A percentile compares a stretch with the other conserved stretches of the same genome.
Conservation (phyloP, 23 tunicate species). For the Aplidium turbinatum region DNA sequence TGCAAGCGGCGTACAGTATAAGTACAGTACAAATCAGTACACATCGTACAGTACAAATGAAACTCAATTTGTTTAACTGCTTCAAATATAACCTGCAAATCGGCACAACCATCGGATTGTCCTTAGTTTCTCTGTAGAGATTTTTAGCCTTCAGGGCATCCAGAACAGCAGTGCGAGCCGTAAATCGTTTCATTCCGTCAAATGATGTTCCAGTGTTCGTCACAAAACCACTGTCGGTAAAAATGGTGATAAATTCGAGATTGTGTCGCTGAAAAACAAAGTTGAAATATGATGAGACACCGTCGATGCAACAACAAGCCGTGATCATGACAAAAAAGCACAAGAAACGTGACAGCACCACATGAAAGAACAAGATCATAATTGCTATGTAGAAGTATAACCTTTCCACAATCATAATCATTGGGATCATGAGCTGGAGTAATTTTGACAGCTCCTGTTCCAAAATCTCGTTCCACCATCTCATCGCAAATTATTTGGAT, state of each 20-base stretch:
- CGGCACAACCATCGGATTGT: slow-evolving; percentile 98
- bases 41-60: too few species aligned
- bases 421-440: slow-evolving; percentile 98
- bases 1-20: too few species aligned
- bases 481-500: slow-evolving; percentile 88
- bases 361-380: too few species aligned
- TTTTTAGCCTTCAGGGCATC: slow-evolving; percentile 75
- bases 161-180: slow-evolving; percentile 76
- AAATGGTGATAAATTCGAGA: slow-evolving; percentile 64
- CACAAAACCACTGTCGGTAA: slow-evolving; percentile 79
- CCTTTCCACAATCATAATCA: slow-evolving; percentile 97
- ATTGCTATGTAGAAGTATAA: slow-evolving; percentile 15
- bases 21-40: too few species aligned
- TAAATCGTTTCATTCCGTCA: slow-evolving; percentile 97
- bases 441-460: slow-evolving; percentile 98
- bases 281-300: too few species aligned
- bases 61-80: background rate
- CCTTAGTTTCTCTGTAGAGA: slow-evolving; percentile 75
- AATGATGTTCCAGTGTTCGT: slow-evolving; percentile 75
- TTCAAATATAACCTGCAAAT: slow-evolving; percentile 61
- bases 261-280: slow-evolving; percentile 62
- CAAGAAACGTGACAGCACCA: too few species aligned
- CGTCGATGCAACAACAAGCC: too few species aligned
- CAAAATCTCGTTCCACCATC: slow-evolving; percentile 89
- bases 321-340: too few species aligned